phyloP scores from a whole-genome alignment of 2,888 invertebrate species.

The Cheilosia urbana region DNA sequence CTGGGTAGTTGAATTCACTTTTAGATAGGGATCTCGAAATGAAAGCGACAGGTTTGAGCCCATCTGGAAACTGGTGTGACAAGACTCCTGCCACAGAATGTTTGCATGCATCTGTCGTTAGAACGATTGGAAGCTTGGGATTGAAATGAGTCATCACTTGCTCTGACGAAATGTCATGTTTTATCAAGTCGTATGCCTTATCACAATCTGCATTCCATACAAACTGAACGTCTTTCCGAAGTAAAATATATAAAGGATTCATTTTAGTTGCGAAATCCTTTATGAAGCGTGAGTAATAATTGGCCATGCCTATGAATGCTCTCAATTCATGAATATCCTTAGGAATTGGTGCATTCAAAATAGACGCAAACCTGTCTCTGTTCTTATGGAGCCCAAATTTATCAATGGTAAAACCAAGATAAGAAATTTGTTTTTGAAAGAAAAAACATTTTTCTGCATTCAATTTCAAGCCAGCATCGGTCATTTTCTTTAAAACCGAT shows the following conservation, averaged over 20 bases:
- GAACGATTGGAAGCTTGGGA: constrained; percentile 31
- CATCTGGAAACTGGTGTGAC: constrained; percentile 39
- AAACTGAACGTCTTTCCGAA: constrained; percentile 28
- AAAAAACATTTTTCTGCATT: constrained; percentile 77
- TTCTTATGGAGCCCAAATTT: constrained; percentile 76
- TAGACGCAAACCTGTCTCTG: constrained; percentile 74
- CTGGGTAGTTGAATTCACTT: constrained; percentile 11
- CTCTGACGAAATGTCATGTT: constrained; percentile 29
- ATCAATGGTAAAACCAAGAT: constrained; percentile 69
- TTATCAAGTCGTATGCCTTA: constrained; percentile 24
- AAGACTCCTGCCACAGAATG: constrained; percentile 35
- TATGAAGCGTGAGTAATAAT: constrained; percentile 81
- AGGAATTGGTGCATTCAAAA: constrained; percentile 76
- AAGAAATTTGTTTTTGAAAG: constrained; percentile 57
- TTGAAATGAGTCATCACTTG: constrained; percentile 51
- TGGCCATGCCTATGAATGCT: constrained; percentile 79
- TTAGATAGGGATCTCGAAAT: constrained; percentile 26
- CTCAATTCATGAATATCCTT: constrained; percentile 75
- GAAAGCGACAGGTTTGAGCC: constrained; percentile 37
- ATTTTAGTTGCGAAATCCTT: constrained; percentile 61
- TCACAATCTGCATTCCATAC: constrained; percentile 36
- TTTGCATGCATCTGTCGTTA: constrained; percentile 41
- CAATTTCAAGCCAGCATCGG: constrained; percentile 74
- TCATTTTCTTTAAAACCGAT: background rate
- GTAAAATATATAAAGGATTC: constrained; percentile 35